These are phyloP conservation scores for Clostera curtula DNA, from an alignment of 2,888 invertebrate genomes.

Conservation along the genomic window DNA sequence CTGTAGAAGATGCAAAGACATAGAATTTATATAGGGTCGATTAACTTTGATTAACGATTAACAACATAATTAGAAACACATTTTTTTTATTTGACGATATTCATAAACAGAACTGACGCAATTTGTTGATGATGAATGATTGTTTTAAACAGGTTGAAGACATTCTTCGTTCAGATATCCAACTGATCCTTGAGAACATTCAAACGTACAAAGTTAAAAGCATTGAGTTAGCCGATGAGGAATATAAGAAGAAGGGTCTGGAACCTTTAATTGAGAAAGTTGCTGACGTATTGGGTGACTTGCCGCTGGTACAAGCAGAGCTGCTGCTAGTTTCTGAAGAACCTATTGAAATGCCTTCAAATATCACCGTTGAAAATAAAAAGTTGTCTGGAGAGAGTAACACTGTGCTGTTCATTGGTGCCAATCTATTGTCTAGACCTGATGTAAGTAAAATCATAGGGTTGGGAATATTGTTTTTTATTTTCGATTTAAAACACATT, in stretches of 20 bases:
- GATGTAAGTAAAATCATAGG: conserved; percentile 40
- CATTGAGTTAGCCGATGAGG: conserved; percentile 69
- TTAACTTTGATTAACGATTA: too few relatives aligned
- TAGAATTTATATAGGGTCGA: too few relatives aligned
- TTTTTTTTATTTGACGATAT: too few relatives aligned
- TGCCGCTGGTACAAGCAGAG: conserved; percentile 81
- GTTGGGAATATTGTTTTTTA: not conserved
- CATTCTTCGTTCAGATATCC: conserved; percentile 77
- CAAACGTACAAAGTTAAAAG: conserved; percentile 76
- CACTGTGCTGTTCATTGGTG: conserved; percentile 66
- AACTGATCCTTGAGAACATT: conserved; percentile 83
- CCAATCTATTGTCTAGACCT: conserved; percentile 64
- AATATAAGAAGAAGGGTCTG: conserved; percentile 62
- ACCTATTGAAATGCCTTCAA: conserved; percentile 55
- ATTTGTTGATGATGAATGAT: not conserved
- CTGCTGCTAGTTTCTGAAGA: conserved; percentile 73
- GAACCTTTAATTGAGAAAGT: conserved; percentile 72
- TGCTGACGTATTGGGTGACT: conserved; percentile 76
- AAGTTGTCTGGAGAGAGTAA: conserved; percentile 73
- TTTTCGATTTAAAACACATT: not conserved
- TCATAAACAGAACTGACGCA: not conserved
- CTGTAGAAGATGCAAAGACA: too few relatives aligned
- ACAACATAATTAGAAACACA: too few relatives aligned
- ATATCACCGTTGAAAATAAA: conserved; percentile 77
- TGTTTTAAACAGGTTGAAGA: conserved; percentile 48